Evolutionary conservation across 2,888 invertebrate species (phyloP), one percentile per base, ranked within the genome.

Genomic region (Orchestes rusci): DNA sequence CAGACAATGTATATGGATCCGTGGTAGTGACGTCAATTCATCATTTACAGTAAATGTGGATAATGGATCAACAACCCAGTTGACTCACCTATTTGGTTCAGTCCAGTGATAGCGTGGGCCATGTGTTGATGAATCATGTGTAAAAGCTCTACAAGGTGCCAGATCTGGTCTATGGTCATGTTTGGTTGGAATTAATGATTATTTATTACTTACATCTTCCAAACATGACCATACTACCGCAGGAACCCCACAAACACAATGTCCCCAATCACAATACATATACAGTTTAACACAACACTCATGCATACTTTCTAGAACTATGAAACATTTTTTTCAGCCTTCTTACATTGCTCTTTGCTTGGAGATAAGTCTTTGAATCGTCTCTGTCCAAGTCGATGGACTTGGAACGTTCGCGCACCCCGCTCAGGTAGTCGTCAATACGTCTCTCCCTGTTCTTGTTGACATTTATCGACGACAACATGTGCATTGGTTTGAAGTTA

Each of bases 401-500:
- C 16, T 42, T 50, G 12, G 55, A 53, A 32, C 53, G 48, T 41
- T 59, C 54, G 32, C 62, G 53, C n/a, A 55, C 54, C 3, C 58
- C 60, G 45, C 56, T 59, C 8, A 59, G 51, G 51, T 63, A 65
- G 47, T 64, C 61, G 18, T 61, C 62, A 43, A 61, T 59, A 4
- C 60, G 54, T 49, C 59, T 61, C 36, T 62, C 63, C 29, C 57
- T 56, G 47, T 59, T 60, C 57, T 59, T 59, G 12, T 59, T 59
- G 30, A 57, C 53, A 31, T 57, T 58, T 42, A 84, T 66, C 1
- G 82, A 82, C 17, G 79, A 78, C 63, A 84, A 81, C 44, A 82
- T 83, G 59, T 84, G 82, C 55, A 84, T 70, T 16, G 85, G 85
- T 59, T 84, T 84, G 59, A 86, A 85, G 58, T 80, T 80, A 44